Conservation (phyloP, 2,797 vertebrate genomes). For the Pantherophis vulpinus region DNA sequence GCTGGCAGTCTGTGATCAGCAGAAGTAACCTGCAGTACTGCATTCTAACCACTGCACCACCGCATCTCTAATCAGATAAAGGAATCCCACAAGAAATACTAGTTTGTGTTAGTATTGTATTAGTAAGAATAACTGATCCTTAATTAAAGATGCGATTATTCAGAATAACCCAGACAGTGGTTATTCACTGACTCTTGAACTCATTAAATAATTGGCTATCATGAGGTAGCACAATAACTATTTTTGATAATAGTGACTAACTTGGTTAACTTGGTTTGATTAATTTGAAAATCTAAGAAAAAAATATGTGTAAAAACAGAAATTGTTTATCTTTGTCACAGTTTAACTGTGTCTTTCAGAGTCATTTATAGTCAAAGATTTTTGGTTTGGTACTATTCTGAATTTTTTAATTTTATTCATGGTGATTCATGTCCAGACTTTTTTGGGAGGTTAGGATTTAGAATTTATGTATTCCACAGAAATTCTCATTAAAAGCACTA, state of each 20-base stretch:
- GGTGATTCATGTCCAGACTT: neutral
- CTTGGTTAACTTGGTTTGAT: no score
- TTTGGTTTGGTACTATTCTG: neutral
- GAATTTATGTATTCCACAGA: neutral
- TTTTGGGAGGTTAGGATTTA: neutral
- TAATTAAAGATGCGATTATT: neutral
- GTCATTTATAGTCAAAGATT: neutral
- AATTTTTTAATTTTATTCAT: neutral
- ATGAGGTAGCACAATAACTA: neutral
- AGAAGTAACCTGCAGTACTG: no score
- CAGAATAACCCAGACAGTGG: neutral
- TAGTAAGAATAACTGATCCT: neutral
- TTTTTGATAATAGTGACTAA: neutral
- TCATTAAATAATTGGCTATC: neutral
- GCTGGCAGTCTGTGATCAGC: no score
- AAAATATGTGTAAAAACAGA: neutral
- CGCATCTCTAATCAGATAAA: neutral
- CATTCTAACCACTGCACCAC: no score
- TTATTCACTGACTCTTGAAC: neutral
- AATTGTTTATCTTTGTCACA: neutral
- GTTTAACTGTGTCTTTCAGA: neutral
- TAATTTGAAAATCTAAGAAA: neutral
- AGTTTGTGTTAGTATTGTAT: neutral
- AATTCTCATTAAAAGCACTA: neutral
- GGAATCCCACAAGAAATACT: neutral